phyloP scores from a whole-genome alignment of 2,113 vertebrate species.

The Empidonax alnorum region DNA sequence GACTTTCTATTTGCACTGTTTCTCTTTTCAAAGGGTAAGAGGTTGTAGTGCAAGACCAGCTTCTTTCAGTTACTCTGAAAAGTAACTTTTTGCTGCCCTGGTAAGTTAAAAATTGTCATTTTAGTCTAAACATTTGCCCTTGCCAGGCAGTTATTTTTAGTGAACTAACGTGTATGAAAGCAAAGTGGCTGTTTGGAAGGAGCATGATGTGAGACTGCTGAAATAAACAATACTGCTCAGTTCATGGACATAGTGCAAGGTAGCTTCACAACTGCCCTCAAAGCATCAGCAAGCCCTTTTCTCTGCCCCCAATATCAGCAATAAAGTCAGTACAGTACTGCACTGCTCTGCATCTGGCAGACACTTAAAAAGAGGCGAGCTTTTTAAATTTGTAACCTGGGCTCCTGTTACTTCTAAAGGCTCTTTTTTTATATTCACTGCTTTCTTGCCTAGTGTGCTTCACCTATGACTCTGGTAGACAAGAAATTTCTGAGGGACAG shows the following conservation, averaged over 20 bases:
- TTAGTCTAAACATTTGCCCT: not conserved
- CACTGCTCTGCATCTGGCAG: not conserved
- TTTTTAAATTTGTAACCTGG: not conserved
- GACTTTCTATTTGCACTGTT: not conserved
- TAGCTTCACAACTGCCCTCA: not conserved
- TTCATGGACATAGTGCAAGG: not conserved
- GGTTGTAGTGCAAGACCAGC: not conserved
- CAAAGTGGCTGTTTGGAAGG: not conserved
- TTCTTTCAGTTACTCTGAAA: not conserved
- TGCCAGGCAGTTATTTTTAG: not conserved
- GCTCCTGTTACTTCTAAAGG: not conserved
- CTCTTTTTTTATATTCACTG: not conserved
- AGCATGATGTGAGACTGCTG: not conserved
- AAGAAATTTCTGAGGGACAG: not conserved
- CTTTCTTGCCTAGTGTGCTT: not conserved
- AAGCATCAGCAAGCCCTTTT: not conserved
- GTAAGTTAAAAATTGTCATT: slow-evolving; percentile 1
- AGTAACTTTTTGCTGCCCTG: not conserved
- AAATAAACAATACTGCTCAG: not conserved
- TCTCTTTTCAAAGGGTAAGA: not conserved
- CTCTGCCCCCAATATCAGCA: not conserved
- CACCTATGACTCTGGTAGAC: not conserved
- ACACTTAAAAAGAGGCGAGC: not conserved
- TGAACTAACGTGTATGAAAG: not conserved
- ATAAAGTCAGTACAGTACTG: not conserved